phyloP scores from a whole-genome alignment of 2,888 invertebrate species.

The Pteria penguin region DNA sequence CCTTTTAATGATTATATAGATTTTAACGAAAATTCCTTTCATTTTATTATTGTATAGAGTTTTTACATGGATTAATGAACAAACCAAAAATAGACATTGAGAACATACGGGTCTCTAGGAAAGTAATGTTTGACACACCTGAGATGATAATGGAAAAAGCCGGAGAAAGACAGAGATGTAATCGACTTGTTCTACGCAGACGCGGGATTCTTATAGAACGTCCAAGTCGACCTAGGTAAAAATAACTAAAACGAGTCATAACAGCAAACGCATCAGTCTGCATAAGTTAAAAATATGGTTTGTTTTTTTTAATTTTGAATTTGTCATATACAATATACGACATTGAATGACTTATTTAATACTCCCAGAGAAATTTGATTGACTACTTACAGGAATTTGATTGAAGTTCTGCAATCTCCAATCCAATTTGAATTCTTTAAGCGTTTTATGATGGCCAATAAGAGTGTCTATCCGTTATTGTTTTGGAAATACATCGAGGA shows the following conservation, averaged over 20 bases:
- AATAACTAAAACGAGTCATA: too few species aligned
- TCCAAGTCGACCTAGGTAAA: conserved; percentile 56
- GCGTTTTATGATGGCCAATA: conserved; percentile 53
- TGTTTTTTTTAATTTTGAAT: too few species aligned
- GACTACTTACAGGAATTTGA: conserved; percentile 60
- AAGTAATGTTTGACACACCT: conserved; percentile 46
- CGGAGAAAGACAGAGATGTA: neutral
- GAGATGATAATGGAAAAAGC: conserved; percentile 28
- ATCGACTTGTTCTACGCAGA: conserved; percentile 49
- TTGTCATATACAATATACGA: too few species aligned
- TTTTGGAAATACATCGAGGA: conserved; percentile 64
- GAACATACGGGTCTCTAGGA: conserved; percentile 56
- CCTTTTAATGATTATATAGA: too few species aligned
- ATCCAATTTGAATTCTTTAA: conserved; percentile 63
- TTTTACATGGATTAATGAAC: conserved; percentile 38
- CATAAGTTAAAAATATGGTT: too few species aligned
- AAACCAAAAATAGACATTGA: conserved; percentile 58
- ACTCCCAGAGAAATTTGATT: too few species aligned
- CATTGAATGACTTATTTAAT: too few species aligned
- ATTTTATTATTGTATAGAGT: conserved; percentile 45
- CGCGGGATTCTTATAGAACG: conserved; percentile 48
- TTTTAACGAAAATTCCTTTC: too few species aligned
- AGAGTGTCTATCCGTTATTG: conserved; percentile 46
- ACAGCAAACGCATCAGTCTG: too few species aligned
- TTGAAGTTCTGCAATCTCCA: conserved; percentile 51